phyloP scores from a whole-genome alignment of 2,797 vertebrate species.

The Spea hammondii region DNA sequence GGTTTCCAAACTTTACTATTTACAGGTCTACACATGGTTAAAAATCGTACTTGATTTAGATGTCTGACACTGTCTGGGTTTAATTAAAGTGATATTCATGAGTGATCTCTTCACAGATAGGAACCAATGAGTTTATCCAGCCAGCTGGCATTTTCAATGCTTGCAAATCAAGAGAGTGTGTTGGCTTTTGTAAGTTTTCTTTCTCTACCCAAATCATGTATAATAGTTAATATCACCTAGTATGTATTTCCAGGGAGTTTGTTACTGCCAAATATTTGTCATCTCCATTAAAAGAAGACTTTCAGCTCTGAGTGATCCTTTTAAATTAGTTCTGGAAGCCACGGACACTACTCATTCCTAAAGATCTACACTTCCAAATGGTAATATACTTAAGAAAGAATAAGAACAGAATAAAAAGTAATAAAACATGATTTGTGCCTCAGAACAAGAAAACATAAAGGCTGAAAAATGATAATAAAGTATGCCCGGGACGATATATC shows the following conservation, averaged over 20 bases:
- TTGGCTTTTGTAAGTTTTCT: conserved; percentile 39
- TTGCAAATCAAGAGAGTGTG: conserved; percentile 49
- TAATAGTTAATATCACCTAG: conserved; percentile 52
- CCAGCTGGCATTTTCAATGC: conserved; percentile 45
- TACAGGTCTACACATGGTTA: conserved; percentile 26
- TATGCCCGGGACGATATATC: conserved; percentile 46
- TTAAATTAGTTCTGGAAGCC: conserved; percentile 43
- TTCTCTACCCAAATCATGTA: conserved; percentile 48
- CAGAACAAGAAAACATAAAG: conserved; percentile 46
- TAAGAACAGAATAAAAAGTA: conserved; percentile 38
- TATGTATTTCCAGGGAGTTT: conserved; percentile 37
- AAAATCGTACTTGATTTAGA: conserved; percentile 35
- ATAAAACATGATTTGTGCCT: conserved; percentile 51
- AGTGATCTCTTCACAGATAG: conserved; percentile 49
- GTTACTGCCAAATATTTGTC: conserved; percentile 45
- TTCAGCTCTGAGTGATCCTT: conserved; percentile 32
- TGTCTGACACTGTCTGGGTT: conserved; percentile 32
- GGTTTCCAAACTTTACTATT: no score
- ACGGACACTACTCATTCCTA: conserved; percentile 28
- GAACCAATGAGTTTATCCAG: conserved; percentile 38
- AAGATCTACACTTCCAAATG: conserved; percentile 40
- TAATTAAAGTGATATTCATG: conserved; percentile 48
- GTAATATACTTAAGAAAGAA: conserved; percentile 34
- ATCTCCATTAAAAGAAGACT: conserved; percentile 43
- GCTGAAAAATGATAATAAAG: conserved; percentile 46